Base-by-base conservation (phyloP, 2,888 invertebrate genomes). In the Spodoptera littoralis region DNA sequence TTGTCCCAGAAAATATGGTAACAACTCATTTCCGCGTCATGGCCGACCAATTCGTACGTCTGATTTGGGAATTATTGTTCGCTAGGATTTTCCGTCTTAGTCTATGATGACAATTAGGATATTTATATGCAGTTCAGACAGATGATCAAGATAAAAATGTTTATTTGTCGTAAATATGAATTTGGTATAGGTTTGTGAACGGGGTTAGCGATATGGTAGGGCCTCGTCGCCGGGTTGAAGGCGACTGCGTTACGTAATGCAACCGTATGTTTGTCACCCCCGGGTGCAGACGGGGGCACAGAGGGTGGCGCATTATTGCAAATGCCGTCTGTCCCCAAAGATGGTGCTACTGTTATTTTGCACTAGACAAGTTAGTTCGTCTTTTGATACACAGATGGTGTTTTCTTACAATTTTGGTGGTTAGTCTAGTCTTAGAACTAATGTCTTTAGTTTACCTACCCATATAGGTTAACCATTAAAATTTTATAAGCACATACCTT, bases 291-390 rank as follows among this genome's bases (percentile, higher is more conserved):
- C 86, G 68, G 84, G 84, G 84, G 81, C 82, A 88, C 88, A 86
- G 79, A 79, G 88, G 91, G 90, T 85, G 88, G 87, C 87, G 87
- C 87, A 89, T 89, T 88, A 86, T 89, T 88, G 90, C 90, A 89
- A 90, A 89, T 84, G 84, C 87, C 77, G 80, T 77, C 84, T 84
- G 81, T 78, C 84, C 87, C 87, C 83, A 87, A 87, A 93, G 93
- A 93, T 93, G 93, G 92, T 89, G 93, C 91, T 91, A 92, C 93
- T 90, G 93, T 88, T 89, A 88, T 90, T 90, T 88, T 85, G 86
- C 86, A 85, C 85, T 84, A 80, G 81, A 84, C 84, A 72, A 88
- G 80, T 81, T 88, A 93, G 93, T 94, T 91, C 89, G 52, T 70
- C 83, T 92, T 92, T 91, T 90, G 88, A 82, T 83, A 83, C 77